Percentiles rank a stretch among this genome's conserved stretches.
Evolutionary conservation across 1,140 invertebrate species (phyloP).

Genomic region (Epicauta chinensis): DNA sequence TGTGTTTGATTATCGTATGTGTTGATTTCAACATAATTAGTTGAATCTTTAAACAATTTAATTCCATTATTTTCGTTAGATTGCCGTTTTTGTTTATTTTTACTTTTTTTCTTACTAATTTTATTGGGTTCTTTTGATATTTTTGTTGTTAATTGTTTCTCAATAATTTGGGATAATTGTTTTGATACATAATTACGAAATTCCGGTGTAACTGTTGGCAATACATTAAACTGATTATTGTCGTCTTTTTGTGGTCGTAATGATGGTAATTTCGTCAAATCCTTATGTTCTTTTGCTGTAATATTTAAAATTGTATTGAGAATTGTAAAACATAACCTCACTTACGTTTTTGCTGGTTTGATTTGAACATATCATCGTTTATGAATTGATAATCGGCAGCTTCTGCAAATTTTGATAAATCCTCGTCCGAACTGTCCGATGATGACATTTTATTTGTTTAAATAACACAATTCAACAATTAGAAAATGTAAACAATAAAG

Average conservation of each 20-base stretch:
- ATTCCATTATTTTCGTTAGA: slow-evolving; percentile 25
- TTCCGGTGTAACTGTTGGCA: slow-evolving; percentile 28
- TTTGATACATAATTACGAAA: slow-evolving; percentile 33
- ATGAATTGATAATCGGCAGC: slow-evolving; percentile 6
- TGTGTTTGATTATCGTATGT: background rate
- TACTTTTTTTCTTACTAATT: slow-evolving; percentile 9
- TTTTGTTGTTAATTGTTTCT: slow-evolving; percentile 25
- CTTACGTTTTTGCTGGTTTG: background rate
- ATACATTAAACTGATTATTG: slow-evolving; percentile 28
- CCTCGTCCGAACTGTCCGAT: background rate
- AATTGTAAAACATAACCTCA: background rate
- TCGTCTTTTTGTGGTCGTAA: slow-evolving; percentile 22
- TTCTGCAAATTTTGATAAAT: background rate
- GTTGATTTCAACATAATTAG: slow-evolving; percentile 19
- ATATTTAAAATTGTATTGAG: background rate
- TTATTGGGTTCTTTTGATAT: slow-evolving; percentile 4
- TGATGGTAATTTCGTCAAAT: slow-evolving; percentile 13
- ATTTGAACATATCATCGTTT: slow-evolving; percentile 5
- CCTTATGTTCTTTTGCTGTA: background rate
- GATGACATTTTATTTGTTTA: too few species aligned
- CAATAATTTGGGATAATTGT: slow-evolving; percentile 24
- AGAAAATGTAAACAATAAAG: background rate
- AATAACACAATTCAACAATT: background rate
- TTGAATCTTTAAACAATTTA: slow-evolving; percentile 27
- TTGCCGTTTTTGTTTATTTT: slow-evolving; percentile 9